phyloP scores from a whole-genome alignment of 2,888 invertebrate genomes.

The Hypomecis punctinalis region DNA sequence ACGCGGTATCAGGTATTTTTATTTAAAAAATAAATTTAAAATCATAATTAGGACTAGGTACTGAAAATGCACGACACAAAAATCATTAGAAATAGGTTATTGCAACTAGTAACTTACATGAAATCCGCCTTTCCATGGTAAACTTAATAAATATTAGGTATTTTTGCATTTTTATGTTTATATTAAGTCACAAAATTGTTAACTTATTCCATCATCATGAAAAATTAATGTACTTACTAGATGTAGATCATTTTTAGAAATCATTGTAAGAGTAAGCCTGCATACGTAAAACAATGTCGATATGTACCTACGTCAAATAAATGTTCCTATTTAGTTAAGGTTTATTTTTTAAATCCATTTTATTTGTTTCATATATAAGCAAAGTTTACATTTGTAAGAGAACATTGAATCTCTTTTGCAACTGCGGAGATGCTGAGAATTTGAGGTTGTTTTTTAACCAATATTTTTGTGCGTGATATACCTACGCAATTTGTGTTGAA shows the following conservation, averaged over 20 bases:
- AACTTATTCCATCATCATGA: slow-evolving; percentile 27
- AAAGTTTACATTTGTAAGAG: background rate
- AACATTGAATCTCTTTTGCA: background rate
- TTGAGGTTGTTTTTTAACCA: too few relatives aligned
- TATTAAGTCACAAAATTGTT: slow-evolving; percentile 8
- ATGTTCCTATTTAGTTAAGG: slow-evolving; percentile 67
- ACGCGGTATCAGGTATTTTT: too few relatives aligned
- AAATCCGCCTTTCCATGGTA: slow-evolving; percentile 42
- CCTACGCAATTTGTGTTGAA: too few relatives aligned
- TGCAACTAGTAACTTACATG: slow-evolving; percentile 6
- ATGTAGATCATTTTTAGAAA: slow-evolving; percentile 26
- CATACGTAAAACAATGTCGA: slow-evolving; percentile 37
- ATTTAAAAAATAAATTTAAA: too few relatives aligned
- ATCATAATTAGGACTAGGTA: too few relatives aligned
- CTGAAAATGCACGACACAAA: too few relatives aligned
- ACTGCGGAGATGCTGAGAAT: too few relatives aligned
- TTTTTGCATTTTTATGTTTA: slow-evolving; percentile 33
- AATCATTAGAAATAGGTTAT: too few relatives aligned
- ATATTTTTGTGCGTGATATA: too few relatives aligned
- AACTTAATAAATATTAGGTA: slow-evolving; percentile 12
- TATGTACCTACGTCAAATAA: slow-evolving; percentile 55
- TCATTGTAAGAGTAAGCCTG: slow-evolving; percentile 16
- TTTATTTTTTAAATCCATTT: slow-evolving; percentile 19
- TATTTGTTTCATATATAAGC: background rate
- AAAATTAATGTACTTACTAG: slow-evolving; percentile 53